These are phyloP conservation scores for Olivierus martensii DNA, from an alignment of 1,140 invertebrate species.

Conservation along the genomic window DNA sequence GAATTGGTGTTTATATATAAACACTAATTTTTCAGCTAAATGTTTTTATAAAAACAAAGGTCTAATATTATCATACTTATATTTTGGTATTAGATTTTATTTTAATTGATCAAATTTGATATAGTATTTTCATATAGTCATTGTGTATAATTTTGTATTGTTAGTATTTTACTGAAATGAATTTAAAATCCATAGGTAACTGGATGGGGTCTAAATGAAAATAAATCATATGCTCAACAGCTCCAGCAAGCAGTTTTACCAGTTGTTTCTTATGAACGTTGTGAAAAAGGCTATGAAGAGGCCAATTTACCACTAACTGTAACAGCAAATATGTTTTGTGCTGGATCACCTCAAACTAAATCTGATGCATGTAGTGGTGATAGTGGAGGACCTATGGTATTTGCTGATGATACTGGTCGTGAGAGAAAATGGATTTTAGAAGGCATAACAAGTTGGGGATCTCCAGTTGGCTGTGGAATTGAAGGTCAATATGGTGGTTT, in stretches of 20 bases:
- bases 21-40: no score
- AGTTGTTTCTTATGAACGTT: background rate
- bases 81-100: no score
- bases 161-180: no score
- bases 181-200: constrained; percentile 10
- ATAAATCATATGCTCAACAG: constrained; percentile 12
- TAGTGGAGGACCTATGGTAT: constrained; percentile 17
- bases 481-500: constrained; percentile 13
- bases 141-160: no score
- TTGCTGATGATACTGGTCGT: constrained; percentile 7
- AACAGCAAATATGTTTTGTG: constrained; percentile 17
- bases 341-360: constrained; percentile 1
- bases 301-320: constrained; percentile 12
- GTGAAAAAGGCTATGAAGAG: constrained; percentile 13
- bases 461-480: constrained; percentile 12
- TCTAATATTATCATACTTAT: no score
- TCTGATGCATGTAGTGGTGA: constrained; percentile 15
- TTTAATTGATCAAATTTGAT: no score
- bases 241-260: constrained; percentile 15
- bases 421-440: constrained; percentile 16
- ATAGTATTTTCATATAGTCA: no score
- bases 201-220: constrained; percentile 17
- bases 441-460: constrained; percentile 15
- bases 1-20: no score
- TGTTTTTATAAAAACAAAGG: no score